phyloP scores from a whole-genome alignment of 2,888 invertebrate genomes.

The Pilophorus perplexus region DNA sequence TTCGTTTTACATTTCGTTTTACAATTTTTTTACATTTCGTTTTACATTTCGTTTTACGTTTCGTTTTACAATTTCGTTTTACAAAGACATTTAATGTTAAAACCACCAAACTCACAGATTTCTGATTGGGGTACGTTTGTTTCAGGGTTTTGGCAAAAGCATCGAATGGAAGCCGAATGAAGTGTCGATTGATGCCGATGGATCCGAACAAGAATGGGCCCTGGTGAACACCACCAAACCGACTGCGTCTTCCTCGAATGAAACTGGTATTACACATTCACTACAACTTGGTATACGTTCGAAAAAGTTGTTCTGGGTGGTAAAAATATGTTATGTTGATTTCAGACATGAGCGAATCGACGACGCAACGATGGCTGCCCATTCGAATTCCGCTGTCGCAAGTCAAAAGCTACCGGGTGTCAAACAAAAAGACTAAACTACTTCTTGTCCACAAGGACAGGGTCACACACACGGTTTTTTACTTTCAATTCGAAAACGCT shows the following conservation, averaged over 20 bases:
- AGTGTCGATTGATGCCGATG: conserved; percentile 64
- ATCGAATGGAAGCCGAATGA: conserved; percentile 84
- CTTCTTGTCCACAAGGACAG: conserved; percentile 67
- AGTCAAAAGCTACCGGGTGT: conserved; percentile 64
- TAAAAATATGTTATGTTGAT: too few relatives aligned
- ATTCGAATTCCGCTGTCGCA: conserved; percentile 63
- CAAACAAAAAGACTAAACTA: conserved; percentile 49
- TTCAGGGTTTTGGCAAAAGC: conserved; percentile 58
- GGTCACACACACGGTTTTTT: conserved; percentile 73
- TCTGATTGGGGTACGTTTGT: conserved; percentile 1
- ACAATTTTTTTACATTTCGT: too few relatives aligned
- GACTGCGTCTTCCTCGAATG: not conserved
- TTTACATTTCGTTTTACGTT: too few relatives aligned
- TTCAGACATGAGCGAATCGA: not conserved
- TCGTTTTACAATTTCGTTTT: too few relatives aligned
- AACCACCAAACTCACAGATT: too few relatives aligned
- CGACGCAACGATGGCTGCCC: conserved; percentile 50
- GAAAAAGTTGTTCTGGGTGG: too few relatives aligned
- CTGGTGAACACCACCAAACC: conserved; percentile 67
- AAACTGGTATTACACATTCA: too few relatives aligned
- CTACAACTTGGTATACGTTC: too few relatives aligned
- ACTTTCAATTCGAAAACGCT: conserved; percentile 84
- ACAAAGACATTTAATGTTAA: too few relatives aligned
- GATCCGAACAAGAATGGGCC: conserved; percentile 74
- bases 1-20: too few relatives aligned